A percentile compares a stretch with the other conserved stretches of the same genome.
Evolutionary conservation across 1,140 invertebrate species (phyloP).

Genomic region (Orius insidiosus): DNA sequence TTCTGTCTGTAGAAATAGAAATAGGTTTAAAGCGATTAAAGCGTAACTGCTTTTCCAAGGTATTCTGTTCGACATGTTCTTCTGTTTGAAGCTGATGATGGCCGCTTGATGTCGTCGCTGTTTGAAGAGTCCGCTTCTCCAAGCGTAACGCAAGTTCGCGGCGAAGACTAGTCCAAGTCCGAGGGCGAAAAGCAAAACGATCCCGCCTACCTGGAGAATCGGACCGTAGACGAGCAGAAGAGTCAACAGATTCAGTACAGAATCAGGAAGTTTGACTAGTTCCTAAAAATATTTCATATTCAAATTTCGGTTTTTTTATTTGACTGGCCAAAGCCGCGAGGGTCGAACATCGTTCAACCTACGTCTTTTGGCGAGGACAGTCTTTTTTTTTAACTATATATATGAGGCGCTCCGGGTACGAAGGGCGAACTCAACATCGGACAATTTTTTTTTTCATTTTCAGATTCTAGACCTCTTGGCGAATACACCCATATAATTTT

Average conservation of each 20-base stretch:
- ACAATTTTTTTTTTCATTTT: no score
- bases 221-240: conserved; percentile 17
- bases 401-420: no score
- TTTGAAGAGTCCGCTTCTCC: conserved; percentile 10
- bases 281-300: conserved; percentile 11
- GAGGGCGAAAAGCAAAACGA: neutral
- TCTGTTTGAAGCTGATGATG: conserved; percentile 13
- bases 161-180: conserved; percentile 10
- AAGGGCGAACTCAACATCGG: no score
- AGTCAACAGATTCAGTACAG: conserved; percentile 15
- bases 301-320: neutral
- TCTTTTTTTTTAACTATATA: no score
- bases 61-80: conserved; percentile 1
- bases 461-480: no score
- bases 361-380: no score
- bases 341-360: no score
- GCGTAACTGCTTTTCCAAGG: no score
- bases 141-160: conserved; percentile 12
- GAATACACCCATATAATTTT: no score
- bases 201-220: neutral
- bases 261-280: conserved; percentile 13
- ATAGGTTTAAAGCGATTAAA: no score
- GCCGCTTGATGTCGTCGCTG: conserved; percentile 4
- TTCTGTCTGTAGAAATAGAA: neutral
- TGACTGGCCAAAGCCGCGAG: no score